Evolutionary conservation across 2,888 invertebrate species (phyloP), one percentile per base, ranked within the genome.

Genomic region (Agrochola circellaris): DNA sequence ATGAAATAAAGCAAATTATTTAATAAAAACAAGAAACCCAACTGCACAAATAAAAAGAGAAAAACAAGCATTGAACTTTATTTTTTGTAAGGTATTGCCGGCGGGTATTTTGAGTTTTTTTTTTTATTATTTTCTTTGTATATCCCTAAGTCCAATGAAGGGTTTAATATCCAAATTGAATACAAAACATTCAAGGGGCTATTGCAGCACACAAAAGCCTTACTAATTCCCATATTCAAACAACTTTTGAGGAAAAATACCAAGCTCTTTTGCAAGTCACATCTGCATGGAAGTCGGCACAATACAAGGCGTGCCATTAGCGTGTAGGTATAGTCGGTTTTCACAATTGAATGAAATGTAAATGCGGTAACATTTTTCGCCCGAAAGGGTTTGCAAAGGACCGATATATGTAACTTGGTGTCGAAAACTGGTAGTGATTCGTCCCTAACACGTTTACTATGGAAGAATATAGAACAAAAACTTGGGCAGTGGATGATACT

Each of bases 301-400:
- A 81, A 71, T 58, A 61, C 51, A 45, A 81, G 8, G n/a, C 23
- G 17, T 8, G 15, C 58, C 83, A 64, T 78, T 78, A 70, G 30
- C n/a, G n/a, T n/a, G n/a, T 26, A 38, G 48, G 20, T 54, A 42
- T 51, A 81, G 62, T 56, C 56, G 66, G 48, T 70, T 66, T 62
- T 83, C 45, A 30, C 51, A 62, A 71, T 81, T 81, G 20, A 66
- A 83, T 66, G 70, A 61, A 78, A 83, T 83, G 61, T 83, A 61
- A 78, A 66, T 62, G 45, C 56, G 17, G 20, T 26, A 60, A 38
- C 30, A 77, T 69, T 80, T 45, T 54, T 58, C 38, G 30, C 20
- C 42, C 13, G 30, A 13, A 71, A 71, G 56, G 56, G 60, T 83
- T 60, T n/a, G 15, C 58, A n/a, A 64, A 61, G 60, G 23, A 60